Percentiles rank a stretch among this genome's conserved stretches.
Evolutionary conservation across 2,113 vertebrate genomes (phyloP).

Genomic region (Harpagus bidentatus): DNA sequence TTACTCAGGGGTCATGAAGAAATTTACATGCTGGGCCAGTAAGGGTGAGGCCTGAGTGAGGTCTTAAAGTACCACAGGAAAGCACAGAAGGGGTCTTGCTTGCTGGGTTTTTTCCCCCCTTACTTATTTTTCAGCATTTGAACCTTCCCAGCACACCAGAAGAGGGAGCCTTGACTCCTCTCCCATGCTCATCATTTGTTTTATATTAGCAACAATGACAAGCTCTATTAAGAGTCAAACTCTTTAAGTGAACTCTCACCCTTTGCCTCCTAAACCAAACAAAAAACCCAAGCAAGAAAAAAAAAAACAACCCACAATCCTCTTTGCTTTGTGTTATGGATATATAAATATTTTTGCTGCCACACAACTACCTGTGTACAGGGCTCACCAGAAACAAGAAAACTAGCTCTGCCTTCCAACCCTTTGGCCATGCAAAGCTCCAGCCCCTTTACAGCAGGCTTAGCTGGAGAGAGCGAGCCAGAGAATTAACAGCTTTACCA

Average conservation of each 20-base stretch:
- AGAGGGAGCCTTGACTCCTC: constrained; percentile 46
- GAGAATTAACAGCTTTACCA: neutral
- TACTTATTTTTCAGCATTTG: neutral
- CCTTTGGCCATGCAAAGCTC: neutral
- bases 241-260: constrained; percentile 42
- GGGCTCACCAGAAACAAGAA: neutral
- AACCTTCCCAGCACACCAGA: constrained; percentile 44
- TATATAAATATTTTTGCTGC: neutral
- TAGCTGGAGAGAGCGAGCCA: neutral
- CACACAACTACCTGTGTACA: neutral
- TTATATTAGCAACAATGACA: constrained; percentile 63
- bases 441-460: neutral
- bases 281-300: neutral
- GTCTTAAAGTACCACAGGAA: neutral
- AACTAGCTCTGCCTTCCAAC: neutral
- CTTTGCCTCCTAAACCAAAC: constrained; percentile 39
- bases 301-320: neutral
- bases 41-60: neutral
- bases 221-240: constrained; percentile 56
- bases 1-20: neutral
- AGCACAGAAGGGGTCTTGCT: neutral
- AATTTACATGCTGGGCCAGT: neutral
- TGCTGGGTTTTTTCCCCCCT: neutral
- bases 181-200: constrained; percentile 49
- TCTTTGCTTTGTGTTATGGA: neutral